Evolutionary conservation across 35 echinoderm and acorn worm species (phyloP).

Genomic region (Patiria miniata): DNA sequence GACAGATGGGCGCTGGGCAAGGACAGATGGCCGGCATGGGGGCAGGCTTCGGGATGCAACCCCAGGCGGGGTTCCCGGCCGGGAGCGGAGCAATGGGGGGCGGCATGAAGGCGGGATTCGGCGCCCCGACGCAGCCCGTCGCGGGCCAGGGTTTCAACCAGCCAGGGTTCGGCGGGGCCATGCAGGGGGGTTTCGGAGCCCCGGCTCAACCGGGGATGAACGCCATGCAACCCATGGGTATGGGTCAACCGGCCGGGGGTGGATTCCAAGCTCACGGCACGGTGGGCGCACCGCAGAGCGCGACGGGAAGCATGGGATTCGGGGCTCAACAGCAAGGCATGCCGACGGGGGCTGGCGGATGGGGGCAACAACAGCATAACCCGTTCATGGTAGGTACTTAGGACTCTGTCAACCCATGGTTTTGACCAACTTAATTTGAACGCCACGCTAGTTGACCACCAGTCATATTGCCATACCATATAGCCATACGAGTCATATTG

Average conservation of each 20-base stretch:
- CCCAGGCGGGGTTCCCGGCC: neutral
- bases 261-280: neutral
- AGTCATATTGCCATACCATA: no score
- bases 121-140: neutral
- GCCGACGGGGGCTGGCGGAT: neutral
- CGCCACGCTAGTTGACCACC: no score
- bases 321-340: neutral
- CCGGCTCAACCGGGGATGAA: neutral
- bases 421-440: no score
- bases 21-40: neutral
- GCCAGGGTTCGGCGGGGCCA: neutral
- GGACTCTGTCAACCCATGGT: neutral
- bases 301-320: neutral
- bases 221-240: neutral
- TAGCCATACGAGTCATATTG: no score
- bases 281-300: neutral
- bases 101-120: neutral
- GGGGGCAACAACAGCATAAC: neutral
- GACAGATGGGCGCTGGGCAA: neutral
- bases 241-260: neutral
- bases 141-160: neutral
- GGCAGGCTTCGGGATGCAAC: neutral
- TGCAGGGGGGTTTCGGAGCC: neutral
- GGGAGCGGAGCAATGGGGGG: neutral
- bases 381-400: neutral